Evolutionary conservation across 2,797 vertebrate species (phyloP).

Genomic region (Channallabes apus): DNA sequence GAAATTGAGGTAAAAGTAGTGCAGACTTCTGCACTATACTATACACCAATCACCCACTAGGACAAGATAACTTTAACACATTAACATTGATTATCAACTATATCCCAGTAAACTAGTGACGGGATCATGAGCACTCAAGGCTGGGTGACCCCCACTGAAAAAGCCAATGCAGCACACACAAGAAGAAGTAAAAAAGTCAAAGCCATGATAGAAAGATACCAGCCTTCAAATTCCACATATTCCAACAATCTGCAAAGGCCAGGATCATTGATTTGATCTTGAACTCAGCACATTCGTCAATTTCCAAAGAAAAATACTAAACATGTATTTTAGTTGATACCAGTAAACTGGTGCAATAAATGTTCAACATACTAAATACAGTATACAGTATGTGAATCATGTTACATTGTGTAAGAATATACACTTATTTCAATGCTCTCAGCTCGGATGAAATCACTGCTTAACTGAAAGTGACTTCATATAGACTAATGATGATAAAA

Average conservation of each 20-base stretch:
- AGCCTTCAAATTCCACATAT: no score
- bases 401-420: background rate
- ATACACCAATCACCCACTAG: background rate
- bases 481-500: background rate
- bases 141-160: no score
- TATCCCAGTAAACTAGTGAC: no score
- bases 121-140: no score
- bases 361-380: background rate
- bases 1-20: background rate
- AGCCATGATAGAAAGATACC: no score
- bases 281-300: no score
- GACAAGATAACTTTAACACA: no score
- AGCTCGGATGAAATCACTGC: background rate
- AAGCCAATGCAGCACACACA: no score
- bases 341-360: background rate
- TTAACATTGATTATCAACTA: no score
- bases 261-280: no score
- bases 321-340: background rate
- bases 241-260: no score
- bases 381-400: background rate
- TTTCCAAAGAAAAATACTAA: background rate
- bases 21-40: background rate
- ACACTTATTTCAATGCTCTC: background rate
- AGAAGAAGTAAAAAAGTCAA: no score
- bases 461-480: background rate